Evolutionary conservation across 64 coral and sea anemone genomes (phyloP), one percentile per base, ranked within the genome.

Genomic region (Actinia equina): DNA sequence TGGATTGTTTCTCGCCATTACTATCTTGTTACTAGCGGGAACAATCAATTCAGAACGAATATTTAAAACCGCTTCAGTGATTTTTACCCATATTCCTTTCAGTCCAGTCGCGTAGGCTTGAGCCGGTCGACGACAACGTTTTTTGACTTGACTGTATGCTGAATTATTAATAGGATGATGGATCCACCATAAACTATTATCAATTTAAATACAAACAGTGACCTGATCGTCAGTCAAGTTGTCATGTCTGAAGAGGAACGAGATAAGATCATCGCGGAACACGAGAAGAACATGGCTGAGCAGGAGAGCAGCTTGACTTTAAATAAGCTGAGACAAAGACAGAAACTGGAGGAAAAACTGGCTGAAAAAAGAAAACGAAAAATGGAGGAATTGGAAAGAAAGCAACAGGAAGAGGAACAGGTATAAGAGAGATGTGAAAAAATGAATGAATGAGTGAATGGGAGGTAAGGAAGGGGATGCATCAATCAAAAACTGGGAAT

Each of bases 251-350:
- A 99, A 60, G 86, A 93, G 20, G 93, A 99, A 79, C 88, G 91
- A 88, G 93, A 99, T 55, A 90, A 87, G 82, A 99, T 99, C 64
- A 83, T 99, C 17, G 71, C 90, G 55, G 97, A 99, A 85, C 97
- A 99, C 51, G 97, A 99, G 67, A 95, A 91, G 37, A 95, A 99
- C 74, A 56, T 99, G 57, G 97, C 85, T 1, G 93, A 91, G 53
- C 81, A 95, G 10, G 97, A 99, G 83, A 99, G 83, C 93, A 99
- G 96, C 82, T 76, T 98, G 44, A 98, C 96, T 2, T 43, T 98
- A 16, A 98, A 89, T 63, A 98, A 98, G 17, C 56, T 98, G 52
- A 89, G 89, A 27, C 96, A 98, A 77, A 89, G 93, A 49, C 96
- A 94, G 44, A 90, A 94, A 71, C 60, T 98, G 69, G 96, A 98